Base-by-base conservation (phyloP, 2,113 vertebrate species). In the Planiliza haematocheilus region DNA sequence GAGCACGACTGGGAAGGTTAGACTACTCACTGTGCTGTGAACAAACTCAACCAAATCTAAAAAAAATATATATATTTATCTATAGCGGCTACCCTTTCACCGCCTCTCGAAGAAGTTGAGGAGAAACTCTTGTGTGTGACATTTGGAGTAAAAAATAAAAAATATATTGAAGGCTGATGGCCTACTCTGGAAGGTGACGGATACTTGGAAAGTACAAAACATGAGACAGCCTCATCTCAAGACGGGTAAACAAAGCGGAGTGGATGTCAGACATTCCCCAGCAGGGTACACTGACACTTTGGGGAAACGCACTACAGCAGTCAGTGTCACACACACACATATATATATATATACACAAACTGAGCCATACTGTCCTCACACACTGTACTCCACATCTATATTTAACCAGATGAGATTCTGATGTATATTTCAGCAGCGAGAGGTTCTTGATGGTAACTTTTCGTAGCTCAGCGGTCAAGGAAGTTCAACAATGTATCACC, bases 401-500 rank as follows among this genome's bases (percentile, higher is more conserved):
- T 92, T 86, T 86, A 90, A 89, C 43, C 13, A 24, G 38, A 74
- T 38, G 43, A 51, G 41, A 63, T 68, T 68, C 79, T 85, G 76
- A 85, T 91, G 64, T 86, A 90, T 89, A 85, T 90, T 87, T 88
- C 74, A 86, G 65, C 73, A 60, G 20, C 16, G 52, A 72, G 81
- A 46, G 67, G 17, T 74, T 83, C 83, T 88, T 70, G 62, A 79
- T 88, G 78, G 65, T 72, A 76, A 70, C 86, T 82, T n/a, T 84
- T 81, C 21, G 7, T 46, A 68, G 74, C 88, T 75, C 84, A 87
- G 85, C 82, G 58, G 87, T 90, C 81, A 84, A 82, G 86, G 70
- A 71, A 52, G 70, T 86, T 83, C 83, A 89, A 82, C 74, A 70
- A 78, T 77, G 81, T 69, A 88, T 85, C 79, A 87, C 87, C 74